phyloP scores from a whole-genome alignment of 2,888 invertebrate genomes.

The Dryomyza anilis region DNA sequence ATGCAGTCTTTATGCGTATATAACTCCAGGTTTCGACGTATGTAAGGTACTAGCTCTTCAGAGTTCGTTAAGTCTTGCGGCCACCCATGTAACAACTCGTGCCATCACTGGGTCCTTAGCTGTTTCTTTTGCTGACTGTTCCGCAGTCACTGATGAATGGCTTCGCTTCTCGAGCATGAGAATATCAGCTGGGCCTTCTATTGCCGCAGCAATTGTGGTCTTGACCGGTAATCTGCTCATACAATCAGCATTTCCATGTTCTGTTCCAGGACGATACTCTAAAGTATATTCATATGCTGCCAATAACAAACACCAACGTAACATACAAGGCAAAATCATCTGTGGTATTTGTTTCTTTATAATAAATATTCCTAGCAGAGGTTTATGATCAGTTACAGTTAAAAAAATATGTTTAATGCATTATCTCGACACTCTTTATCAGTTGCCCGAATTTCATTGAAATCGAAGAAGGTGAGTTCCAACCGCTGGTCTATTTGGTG shows the following conservation, averaged over 20 bases:
- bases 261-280: not conserved
- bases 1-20: too few species aligned
- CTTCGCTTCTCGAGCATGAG: too few species aligned
- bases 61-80: too few species aligned
- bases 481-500: too few species aligned
- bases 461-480: too few species aligned
- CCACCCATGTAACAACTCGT: constrained; percentile 19
- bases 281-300: constrained; percentile 8
- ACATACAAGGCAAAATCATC: constrained; percentile 19
- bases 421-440: too few species aligned
- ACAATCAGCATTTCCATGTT: not conserved
- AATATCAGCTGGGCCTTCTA: too few species aligned
- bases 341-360: constrained; percentile 19
- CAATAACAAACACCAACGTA: constrained; percentile 21
- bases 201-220: not conserved
- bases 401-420: too few species aligned
- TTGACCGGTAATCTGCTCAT: constrained; percentile 3
- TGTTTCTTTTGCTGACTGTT: too few species aligned
- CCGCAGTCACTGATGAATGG: too few species aligned
- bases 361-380: constrained; percentile 21
- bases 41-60: not conserved
- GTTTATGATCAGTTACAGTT: constrained; percentile 25
- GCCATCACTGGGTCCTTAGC: constrained; percentile 17
- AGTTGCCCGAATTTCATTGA: too few species aligned
- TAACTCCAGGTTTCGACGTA: too few species aligned